Base-by-base conservation (phyloP, 2,797 vertebrate species). In the Gallinago nigripennis region DNA sequence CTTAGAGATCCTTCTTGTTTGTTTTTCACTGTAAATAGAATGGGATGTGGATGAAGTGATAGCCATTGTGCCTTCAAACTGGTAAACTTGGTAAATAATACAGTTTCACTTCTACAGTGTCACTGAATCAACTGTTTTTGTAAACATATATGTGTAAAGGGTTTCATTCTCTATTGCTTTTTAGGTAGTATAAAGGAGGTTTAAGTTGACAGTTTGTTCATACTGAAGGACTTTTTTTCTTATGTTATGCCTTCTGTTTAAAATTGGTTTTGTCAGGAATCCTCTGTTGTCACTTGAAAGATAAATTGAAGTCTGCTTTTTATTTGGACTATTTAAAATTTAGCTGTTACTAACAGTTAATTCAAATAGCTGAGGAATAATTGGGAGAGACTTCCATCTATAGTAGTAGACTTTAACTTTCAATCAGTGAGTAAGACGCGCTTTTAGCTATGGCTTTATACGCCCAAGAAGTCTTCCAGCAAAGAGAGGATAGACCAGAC, bases 11-110 rank as follows among this genome's bases (percentile, higher is more conserved):
- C 1, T 11, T 86, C 68, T 79, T 78, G 43, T 61, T 75, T 85
- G n/a, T 75, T 92, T 97, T 75, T 85, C 75, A 65, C 48, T 96
- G 93, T 94, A 95, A 91, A 88, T 92, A 95, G 71, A 90, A 64
- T 66, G 48, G 37, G 41, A 82, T 93, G 39, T 78, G 84, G 72
- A 82, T 94, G 70, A 91, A 88, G 58, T 63, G 78, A 48, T 90
- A 94, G 70, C 94, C 93, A 45, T 91, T 96, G 95, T 97, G 97
- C 96, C 96, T 97, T 97, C 61, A 73, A 83, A 92, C 80, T 86
- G 86, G 85, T 96, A 64, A 93, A 95, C 85, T 84, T 82, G 75
- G 76, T 89, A 81, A 83, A 69, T 86, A 85, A 75, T 75, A 60
- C 28, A 82, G 60, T 88, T 81, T 87, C 78, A 77, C n/a, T 90